Evolutionary conservation across 2,113 vertebrate genomes (phyloP).

Genomic region (Crypturellus undulatus): DNA sequence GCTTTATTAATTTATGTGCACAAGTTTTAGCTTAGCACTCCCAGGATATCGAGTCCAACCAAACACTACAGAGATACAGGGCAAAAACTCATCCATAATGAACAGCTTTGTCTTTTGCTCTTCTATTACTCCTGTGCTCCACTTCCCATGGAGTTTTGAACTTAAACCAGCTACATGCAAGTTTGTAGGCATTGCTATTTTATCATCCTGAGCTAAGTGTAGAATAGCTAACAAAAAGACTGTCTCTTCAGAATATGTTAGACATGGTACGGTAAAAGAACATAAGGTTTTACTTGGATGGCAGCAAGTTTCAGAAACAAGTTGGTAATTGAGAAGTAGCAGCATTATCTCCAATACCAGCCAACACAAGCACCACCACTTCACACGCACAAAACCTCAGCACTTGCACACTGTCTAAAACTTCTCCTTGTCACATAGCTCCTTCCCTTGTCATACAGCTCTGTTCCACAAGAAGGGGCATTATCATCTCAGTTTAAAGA

Average conservation of each 20-base stretch:
- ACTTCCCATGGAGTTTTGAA: slow-evolving; percentile 1
- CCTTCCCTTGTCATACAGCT: not conserved
- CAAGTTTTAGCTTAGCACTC: slow-evolving; percentile 61
- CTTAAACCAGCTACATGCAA: slow-evolving; percentile 13
- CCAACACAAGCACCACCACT: not conserved
- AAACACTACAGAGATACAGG: slow-evolving; percentile 61
- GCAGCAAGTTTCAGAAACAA: slow-evolving; percentile 30
- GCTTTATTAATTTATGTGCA: slow-evolving; percentile 69
- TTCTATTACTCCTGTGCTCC: slow-evolving; percentile 48
- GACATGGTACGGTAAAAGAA: not conserved
- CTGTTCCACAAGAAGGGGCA: not conserved
- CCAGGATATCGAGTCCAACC: slow-evolving; percentile 53
- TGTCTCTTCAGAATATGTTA: not conserved
- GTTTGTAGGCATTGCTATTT: slow-evolving; percentile 44
- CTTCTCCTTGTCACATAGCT: not conserved
- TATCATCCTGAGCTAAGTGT: slow-evolving; percentile 49
- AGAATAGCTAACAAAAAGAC: not conserved
- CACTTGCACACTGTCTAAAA: not conserved
- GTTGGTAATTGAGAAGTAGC: slow-evolving; percentile 47
- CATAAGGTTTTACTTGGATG: not conserved
- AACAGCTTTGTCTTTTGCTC: slow-evolving; percentile 9
- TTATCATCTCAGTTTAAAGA: not conserved
- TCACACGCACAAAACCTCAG: not conserved
- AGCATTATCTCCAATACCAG: slow-evolving; percentile 33
- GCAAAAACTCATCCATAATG: slow-evolving; percentile 56